A percentile compares a stretch with the other conserved stretches of the same genome.
Conservation (phyloP, 2,113 vertebrate species). For the Ctenodactylus gundi region DNA sequence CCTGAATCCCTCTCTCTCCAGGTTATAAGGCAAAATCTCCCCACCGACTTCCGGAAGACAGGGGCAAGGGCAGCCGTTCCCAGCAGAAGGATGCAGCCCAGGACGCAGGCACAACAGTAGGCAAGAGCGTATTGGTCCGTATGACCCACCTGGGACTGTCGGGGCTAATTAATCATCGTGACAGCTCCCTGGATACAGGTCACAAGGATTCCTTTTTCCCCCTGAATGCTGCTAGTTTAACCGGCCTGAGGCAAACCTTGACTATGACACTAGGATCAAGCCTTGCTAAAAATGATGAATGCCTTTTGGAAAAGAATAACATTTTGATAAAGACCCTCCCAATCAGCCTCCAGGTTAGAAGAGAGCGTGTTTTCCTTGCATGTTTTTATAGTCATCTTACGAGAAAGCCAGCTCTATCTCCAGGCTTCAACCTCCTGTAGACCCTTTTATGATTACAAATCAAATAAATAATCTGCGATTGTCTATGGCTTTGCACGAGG, state of each 20-base stretch:
- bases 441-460: constrained; percentile 69
- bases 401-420: constrained; percentile 77
- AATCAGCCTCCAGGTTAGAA: constrained; percentile 70
- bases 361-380: constrained; percentile 61
- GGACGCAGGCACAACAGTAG: no score
- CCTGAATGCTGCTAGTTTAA: constrained; percentile 69
- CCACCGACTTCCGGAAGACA: neutral
- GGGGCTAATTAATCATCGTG: constrained; percentile 80
- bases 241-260: constrained; percentile 72
- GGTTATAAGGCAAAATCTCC: neutral
- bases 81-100: no score
- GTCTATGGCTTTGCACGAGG: constrained; percentile 10
- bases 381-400: constrained; percentile 74
- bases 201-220: constrained; percentile 34
- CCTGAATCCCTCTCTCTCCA: neutral
- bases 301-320: constrained; percentile 79
- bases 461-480: constrained; percentile 62
- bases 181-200: constrained; percentile 76
- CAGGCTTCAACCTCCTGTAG: constrained; percentile 39
- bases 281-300: constrained; percentile 79
- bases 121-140: constrained; percentile 74
- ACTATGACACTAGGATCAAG: constrained; percentile 53
- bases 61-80: neutral
- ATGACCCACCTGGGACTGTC: constrained; percentile 80
- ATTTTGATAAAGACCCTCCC: constrained; percentile 79